Percentiles rank a stretch among this genome's conserved stretches.
These are phyloP conservation scores for Enteromius thamalakanensis DNA, from an alignment of 2,797 vertebrate genomes.

Conservation along the genomic window DNA sequence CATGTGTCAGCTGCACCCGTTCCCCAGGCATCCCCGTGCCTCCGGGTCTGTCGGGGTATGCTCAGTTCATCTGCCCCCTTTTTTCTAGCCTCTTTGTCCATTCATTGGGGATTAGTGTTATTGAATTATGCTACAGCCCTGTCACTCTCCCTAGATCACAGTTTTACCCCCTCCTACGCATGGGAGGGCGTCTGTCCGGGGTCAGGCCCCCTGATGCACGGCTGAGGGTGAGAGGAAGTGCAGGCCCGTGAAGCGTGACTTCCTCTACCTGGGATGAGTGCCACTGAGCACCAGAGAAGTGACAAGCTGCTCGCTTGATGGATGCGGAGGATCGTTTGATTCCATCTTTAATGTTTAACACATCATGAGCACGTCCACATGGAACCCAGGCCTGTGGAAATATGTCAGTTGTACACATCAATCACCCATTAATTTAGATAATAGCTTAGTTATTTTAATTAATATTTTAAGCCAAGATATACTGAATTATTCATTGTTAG, in stretches of 20 bases:
- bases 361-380: not conserved
- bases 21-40: constrained; percentile 64
- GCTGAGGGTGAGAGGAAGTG: constrained; percentile 60
- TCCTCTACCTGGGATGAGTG: constrained; percentile 47
- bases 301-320: constrained; percentile 31
- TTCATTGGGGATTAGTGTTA: constrained; percentile 82
- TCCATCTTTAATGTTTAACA: constrained; percentile 30
- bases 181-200: constrained; percentile 26
- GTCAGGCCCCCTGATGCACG: constrained; percentile 36
- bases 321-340: constrained; percentile 1
- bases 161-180: constrained; percentile 33
- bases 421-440: not conserved
- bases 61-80: constrained; percentile 65
- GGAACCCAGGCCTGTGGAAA: not conserved
- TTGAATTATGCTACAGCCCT: constrained; percentile 76
- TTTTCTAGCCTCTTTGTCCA: constrained; percentile 69
- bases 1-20: constrained; percentile 74
- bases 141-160: constrained; percentile 47
- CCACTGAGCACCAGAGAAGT: constrained; percentile 22
- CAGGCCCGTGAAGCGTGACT: constrained; percentile 59
- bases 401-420: not conserved
- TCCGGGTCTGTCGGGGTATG: constrained; percentile 57
- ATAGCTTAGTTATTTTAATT: no score
- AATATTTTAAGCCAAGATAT: not conserved
- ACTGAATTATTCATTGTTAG: not conserved